Percentiles rank a stretch among this genome's conserved stretches.
These are phyloP conservation scores for Dufourea novaeangliae DNA, from an alignment of 1,140 invertebrate genomes.

Conservation along the genomic window DNA sequence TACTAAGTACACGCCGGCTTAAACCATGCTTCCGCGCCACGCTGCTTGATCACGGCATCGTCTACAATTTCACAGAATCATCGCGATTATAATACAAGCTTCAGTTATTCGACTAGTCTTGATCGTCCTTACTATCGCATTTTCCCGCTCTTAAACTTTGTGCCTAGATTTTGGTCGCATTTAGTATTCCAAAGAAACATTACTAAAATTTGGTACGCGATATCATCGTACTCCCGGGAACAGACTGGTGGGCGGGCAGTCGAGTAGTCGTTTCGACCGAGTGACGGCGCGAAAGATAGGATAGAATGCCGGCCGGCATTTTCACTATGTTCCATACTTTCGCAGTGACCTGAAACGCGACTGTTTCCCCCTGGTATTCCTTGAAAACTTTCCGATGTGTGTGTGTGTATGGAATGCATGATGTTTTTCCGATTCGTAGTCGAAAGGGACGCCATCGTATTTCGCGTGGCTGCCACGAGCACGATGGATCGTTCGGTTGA, in stretches of 20 bases:
- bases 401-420: slow-evolving; percentile 4
- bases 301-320: slow-evolving; percentile 74
- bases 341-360: not conserved
- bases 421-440: slow-evolving; percentile 30
- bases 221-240: slow-evolving; percentile 10
- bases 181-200: not conserved
- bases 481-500: slow-evolving; percentile 59
- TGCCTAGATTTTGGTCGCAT: not conserved
- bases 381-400: slow-evolving; percentile 24
- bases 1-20: slow-evolving; percentile 32
- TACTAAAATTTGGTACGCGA: not conserved
- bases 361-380: not conserved
- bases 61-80: slow-evolving; percentile 29
- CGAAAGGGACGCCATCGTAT: slow-evolving; percentile 66
- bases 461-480: slow-evolving; percentile 55
- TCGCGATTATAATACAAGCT: slow-evolving; percentile 2
- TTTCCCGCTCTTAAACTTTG: slow-evolving; percentile 21
- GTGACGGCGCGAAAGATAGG: slow-evolving; percentile 49
- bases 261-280: slow-evolving; percentile 48
- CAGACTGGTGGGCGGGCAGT: slow-evolving; percentile 37
- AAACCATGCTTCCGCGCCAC: slow-evolving; percentile 54
- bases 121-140: not conserved
- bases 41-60: slow-evolving; percentile 43
- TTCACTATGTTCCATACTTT: slow-evolving; percentile 47
- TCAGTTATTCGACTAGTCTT: not conserved